A percentile compares a stretch with the other conserved stretches of the same genome.
Conservation (phyloP, 2,113 vertebrate genomes). For the Passer domesticus region DNA sequence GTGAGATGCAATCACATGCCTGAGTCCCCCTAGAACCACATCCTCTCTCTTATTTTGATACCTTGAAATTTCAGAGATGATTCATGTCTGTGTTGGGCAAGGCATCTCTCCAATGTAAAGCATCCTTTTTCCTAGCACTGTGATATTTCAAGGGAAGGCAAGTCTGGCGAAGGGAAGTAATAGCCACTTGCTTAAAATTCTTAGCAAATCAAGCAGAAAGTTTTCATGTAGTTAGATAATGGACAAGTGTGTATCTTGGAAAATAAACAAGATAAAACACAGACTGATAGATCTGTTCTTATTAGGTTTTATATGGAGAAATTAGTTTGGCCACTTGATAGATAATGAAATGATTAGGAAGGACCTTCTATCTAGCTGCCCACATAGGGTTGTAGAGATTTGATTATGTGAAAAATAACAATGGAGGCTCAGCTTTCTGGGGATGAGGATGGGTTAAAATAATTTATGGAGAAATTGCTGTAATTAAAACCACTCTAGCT, state of each 20-base stretch:
- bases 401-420: slow-evolving; percentile 14
- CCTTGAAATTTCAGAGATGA: not conserved
- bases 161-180: not conserved
- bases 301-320: not conserved
- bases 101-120: not conserved
- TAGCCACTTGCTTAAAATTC: not conserved
- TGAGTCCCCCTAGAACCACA: not conserved
- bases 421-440: not conserved
- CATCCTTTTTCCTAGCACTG: not conserved
- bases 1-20: not conserved
- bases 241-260: not conserved
- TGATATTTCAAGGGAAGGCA: not conserved
- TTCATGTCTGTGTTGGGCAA: not conserved
- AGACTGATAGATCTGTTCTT: not conserved
- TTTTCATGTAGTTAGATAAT: not conserved
- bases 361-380: not conserved
- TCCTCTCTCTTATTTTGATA: not conserved
- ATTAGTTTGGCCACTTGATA: not conserved
- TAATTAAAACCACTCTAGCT: not conserved
- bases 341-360: slow-evolving; percentile 7
- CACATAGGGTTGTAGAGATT: not conserved
- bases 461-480: not conserved
- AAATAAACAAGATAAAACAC: not conserved
- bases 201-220: not conserved
- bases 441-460: not conserved